These are phyloP conservation scores for Anarrhichthys ocellatus DNA, from an alignment of 2,113 vertebrate genomes.

Conservation along the genomic window DNA sequence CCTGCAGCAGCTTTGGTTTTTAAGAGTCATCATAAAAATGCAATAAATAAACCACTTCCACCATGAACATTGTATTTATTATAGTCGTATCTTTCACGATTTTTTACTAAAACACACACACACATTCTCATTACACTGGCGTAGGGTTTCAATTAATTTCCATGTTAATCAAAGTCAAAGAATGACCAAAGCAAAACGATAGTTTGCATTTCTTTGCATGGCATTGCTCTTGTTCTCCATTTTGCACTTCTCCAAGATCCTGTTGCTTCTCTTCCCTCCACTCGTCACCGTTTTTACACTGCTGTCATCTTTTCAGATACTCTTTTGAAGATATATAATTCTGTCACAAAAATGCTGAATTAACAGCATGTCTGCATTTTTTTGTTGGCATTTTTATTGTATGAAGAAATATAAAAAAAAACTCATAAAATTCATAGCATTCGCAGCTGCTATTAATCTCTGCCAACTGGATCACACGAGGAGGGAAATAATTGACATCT, in stretches of 20 bases:
- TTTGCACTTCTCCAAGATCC: not conserved
- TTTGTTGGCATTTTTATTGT: slow-evolving; percentile 30
- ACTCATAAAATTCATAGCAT: slow-evolving; percentile 17
- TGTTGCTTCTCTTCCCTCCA: not conserved
- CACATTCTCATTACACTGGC: not conserved
- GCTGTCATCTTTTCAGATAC: not conserved
- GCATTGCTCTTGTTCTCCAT: not conserved
- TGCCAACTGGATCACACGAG: slow-evolving; percentile 40
- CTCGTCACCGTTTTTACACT: not conserved
- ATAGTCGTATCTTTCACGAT: not conserved
- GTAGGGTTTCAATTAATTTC: slow-evolving; percentile 6
- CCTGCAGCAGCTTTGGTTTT: slow-evolving; percentile 47
- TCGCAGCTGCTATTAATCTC: slow-evolving; percentile 53
- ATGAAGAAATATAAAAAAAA: slow-evolving; percentile 42
- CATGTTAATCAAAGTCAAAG: slow-evolving; percentile 2
- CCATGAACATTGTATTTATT: slow-evolving; percentile 23
- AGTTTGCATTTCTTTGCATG: slow-evolving; percentile 2
- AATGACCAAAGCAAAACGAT: not conserved
- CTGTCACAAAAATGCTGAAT: slow-evolving; percentile 29
- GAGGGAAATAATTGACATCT: slow-evolving; percentile 50
- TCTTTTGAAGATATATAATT: slow-evolving; percentile 27
- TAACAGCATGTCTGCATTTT: slow-evolving; percentile 24
- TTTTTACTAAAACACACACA: not conserved
- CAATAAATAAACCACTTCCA: slow-evolving; percentile 28
- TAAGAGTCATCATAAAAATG: slow-evolving; percentile 34